Evolutionary conservation across 2,888 invertebrate genomes (phyloP).

Genomic region (Melanchra persicariae): DNA sequence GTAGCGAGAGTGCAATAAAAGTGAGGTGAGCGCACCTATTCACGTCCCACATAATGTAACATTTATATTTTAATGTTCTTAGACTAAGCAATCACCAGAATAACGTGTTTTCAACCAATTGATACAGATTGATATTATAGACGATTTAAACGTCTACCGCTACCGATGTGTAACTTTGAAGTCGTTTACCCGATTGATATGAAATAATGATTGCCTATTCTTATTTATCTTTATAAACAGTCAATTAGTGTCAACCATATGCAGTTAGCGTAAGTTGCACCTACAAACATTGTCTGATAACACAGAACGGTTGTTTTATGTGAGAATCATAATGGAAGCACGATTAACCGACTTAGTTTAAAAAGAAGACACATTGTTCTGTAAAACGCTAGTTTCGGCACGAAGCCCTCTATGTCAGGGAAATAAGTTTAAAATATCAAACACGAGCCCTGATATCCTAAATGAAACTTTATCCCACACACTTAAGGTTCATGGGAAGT

Average conservation of each 20-base stretch:
- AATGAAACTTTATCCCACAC: slow-evolving; percentile 46
- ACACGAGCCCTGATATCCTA: slow-evolving; percentile 63
- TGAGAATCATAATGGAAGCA: slow-evolving; percentile 76
- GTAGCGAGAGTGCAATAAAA: slow-evolving; percentile 81
- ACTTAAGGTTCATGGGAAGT: slow-evolving; percentile 51
- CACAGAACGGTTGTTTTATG: slow-evolving; percentile 69
- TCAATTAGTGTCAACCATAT: slow-evolving; percentile 68
- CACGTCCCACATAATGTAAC: slow-evolving; percentile 49
- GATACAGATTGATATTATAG: slow-evolving; percentile 50
- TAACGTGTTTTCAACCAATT: slow-evolving; percentile 52
- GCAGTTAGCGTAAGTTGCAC: slow-evolving; percentile 48
- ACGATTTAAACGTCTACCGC: slow-evolving; percentile 55
- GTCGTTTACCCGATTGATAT: slow-evolving; percentile 61
- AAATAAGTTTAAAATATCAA: slow-evolving; percentile 79
- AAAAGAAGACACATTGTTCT: slow-evolving; percentile 87
- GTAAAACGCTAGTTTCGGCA: slow-evolving; percentile 89
- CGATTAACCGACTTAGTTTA: slow-evolving; percentile 81
- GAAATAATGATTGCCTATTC: slow-evolving; percentile 48
- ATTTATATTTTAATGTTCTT: slow-evolving; percentile 37
- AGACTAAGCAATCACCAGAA: slow-evolving; percentile 50
- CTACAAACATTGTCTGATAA: slow-evolving; percentile 66
- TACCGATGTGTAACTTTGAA: slow-evolving; percentile 59
- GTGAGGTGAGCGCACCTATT: slow-evolving; percentile 65
- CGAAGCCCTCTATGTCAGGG: slow-evolving; percentile 85
- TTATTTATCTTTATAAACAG: slow-evolving; percentile 60